phyloP scores from a whole-genome alignment of 2,888 invertebrate genomes.

The Melanargia galathea region DNA sequence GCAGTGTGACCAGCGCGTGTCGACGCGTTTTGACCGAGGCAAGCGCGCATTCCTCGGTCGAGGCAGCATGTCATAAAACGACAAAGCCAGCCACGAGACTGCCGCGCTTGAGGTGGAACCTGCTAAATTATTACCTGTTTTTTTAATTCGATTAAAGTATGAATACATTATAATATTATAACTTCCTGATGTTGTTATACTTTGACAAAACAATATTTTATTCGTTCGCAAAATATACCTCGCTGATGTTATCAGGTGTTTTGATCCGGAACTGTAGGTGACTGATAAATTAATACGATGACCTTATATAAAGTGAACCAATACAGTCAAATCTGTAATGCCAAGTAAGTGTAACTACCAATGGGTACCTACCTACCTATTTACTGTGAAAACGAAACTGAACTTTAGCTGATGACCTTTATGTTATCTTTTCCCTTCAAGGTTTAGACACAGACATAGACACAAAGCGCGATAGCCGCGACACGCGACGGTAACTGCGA shows the following conservation, averaged over 20 bases:
- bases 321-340: slow-evolving; percentile 21
- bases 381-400: not conserved
- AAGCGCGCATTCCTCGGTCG: too few species aligned
- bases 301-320: slow-evolving; percentile 34
- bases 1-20: too few species aligned
- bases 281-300: slow-evolving; percentile 39
- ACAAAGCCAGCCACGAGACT: too few species aligned
- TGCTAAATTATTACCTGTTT: slow-evolving; percentile 1
- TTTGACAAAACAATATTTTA: not conserved
- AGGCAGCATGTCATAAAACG: too few species aligned
- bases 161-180: not conserved
- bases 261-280: not conserved
- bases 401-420: slow-evolving; percentile 10
- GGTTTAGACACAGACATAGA: too few species aligned
- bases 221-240: not conserved
- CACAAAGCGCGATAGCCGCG: too few species aligned
- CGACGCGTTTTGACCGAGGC: too few species aligned
- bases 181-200: not conserved
- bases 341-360: slow-evolving; percentile 3
- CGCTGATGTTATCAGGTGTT: slow-evolving; percentile 17
- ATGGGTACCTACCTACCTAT: not conserved
- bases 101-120: not conserved
- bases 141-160: not conserved
- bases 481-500: too few species aligned
- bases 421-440: not conserved